phyloP scores from a whole-genome alignment of 2,113 vertebrate genomes.

The Myiopsitta monachus region DNA sequence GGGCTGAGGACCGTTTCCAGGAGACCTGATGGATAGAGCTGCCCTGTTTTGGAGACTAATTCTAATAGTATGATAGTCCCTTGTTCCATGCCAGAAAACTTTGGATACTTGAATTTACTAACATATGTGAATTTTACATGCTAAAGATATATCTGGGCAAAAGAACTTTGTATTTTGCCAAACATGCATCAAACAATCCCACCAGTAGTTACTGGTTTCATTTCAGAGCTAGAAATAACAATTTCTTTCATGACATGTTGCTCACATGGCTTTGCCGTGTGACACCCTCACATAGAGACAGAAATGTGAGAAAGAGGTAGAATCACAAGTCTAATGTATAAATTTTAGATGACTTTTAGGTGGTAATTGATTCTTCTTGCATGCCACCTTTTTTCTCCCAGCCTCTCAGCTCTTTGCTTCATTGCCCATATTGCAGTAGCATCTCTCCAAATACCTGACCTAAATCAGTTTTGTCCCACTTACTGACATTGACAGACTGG shows the following conservation, averaged over 20 bases:
- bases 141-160: not conserved
- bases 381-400: not conserved
- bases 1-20: not conserved
- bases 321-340: not conserved
- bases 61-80: not conserved
- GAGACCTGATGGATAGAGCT: not conserved
- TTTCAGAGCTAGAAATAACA: not conserved
- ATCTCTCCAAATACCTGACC: constrained; percentile 21
- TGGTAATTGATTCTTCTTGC: not conserved
- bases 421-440: constrained; percentile 1
- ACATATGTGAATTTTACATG: rapidly evolving
- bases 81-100: not conserved
- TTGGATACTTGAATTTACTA: not conserved
- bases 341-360: not conserved
- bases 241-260: not conserved
- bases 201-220: not conserved
- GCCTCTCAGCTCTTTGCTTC: not conserved
- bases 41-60: not conserved
- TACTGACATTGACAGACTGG: not conserved
- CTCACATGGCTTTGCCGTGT: not conserved
- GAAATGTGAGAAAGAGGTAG: not conserved
- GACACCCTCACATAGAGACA: not conserved
- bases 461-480: constrained; percentile 10
- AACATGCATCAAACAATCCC: not conserved
- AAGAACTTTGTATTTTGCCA: not conserved